These are phyloP conservation scores for Epizoanthus scotinus DNA, from an alignment of 92 coral and sea anemone species.

Conservation along the genomic window DNA sequence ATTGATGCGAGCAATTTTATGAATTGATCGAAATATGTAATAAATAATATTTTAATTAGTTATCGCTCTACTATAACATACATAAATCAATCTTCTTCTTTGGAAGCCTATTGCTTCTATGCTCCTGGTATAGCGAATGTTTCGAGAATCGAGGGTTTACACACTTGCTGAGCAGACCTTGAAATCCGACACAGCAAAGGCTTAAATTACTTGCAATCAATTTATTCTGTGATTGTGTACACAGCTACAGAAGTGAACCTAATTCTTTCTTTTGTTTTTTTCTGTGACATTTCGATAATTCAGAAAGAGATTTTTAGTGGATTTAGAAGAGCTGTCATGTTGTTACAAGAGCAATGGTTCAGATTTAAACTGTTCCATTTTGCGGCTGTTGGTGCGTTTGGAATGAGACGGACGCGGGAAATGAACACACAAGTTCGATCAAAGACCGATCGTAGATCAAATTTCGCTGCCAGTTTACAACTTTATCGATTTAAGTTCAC, in stretches of 20 bases:
- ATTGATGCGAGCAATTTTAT: conserved; percentile 15
- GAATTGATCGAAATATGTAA: not conserved
- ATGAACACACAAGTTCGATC: not conserved
- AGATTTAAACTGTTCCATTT: not conserved
- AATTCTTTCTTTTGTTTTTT: conserved; percentile 1
- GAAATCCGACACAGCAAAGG: conserved; percentile 25
- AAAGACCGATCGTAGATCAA: not conserved
- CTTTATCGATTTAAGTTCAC: not conserved
- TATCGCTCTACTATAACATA: not conserved
- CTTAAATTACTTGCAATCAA: not conserved
- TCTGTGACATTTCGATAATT: conserved; percentile 18
- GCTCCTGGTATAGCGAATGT: not conserved
- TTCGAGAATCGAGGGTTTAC: not conserved
- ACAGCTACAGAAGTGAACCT: not conserved
- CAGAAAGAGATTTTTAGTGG: not conserved
- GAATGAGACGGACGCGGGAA: conserved; percentile 28
- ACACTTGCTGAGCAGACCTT: not conserved
- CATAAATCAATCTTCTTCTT: not conserved
- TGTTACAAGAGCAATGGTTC: not conserved
- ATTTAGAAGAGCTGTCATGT: not conserved
- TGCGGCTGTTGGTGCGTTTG: not conserved
- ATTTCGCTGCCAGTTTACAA: conserved; percentile 16
- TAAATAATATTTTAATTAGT: not conserved
- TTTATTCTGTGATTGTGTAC: not conserved
- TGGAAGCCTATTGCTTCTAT: not conserved